Percentiles rank a stretch among this genome's conserved stretches.
Evolutionary conservation across 2,797 vertebrate genomes (phyloP).

Genomic region (Gobio occitaniae): DNA sequence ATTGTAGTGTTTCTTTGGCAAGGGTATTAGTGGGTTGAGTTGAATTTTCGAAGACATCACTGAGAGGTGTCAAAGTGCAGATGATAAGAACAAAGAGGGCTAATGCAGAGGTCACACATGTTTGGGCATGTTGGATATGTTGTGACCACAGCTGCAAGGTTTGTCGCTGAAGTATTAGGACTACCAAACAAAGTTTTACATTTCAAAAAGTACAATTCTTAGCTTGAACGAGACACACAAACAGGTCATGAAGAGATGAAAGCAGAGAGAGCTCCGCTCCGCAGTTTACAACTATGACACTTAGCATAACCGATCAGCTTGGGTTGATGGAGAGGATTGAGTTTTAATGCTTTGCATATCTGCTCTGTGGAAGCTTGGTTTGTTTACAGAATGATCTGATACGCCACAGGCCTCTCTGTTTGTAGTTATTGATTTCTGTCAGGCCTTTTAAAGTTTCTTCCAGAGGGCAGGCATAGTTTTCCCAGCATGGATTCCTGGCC

Average conservation of each 20-base stretch:
- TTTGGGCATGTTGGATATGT: slow-evolving; percentile 62
- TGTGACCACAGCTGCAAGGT: slow-evolving; percentile 50
- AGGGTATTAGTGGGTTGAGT: neutral
- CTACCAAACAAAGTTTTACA: neutral
- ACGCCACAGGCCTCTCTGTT: slow-evolving; percentile 28
- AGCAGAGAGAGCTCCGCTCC: neutral
- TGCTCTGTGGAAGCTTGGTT: slow-evolving; percentile 35
- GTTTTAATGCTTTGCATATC: neutral
- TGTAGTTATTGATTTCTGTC: slow-evolving; percentile 51
- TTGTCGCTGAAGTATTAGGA: slow-evolving; percentile 30
- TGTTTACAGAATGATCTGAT: slow-evolving; percentile 42
- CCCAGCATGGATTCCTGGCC: slow-evolving; percentile 47
- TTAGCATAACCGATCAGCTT: slow-evolving; percentile 14
- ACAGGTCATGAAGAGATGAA: neutral
- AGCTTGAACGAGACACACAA: neutral
- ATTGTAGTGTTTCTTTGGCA: neutral
- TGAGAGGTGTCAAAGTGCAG: slow-evolving; percentile 64
- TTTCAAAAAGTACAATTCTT: neutral
- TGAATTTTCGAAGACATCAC: slow-evolving; percentile 21
- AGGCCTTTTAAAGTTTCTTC: slow-evolving; percentile 54
- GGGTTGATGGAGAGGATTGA: neutral
- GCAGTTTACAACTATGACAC: neutral
- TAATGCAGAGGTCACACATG: slow-evolving; percentile 59
- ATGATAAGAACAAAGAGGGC: slow-evolving; percentile 63
- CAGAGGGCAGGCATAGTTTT: slow-evolving; percentile 40